Conservation (phyloP, 2,113 vertebrate genomes). For the Laticauda colubrina region DNA sequence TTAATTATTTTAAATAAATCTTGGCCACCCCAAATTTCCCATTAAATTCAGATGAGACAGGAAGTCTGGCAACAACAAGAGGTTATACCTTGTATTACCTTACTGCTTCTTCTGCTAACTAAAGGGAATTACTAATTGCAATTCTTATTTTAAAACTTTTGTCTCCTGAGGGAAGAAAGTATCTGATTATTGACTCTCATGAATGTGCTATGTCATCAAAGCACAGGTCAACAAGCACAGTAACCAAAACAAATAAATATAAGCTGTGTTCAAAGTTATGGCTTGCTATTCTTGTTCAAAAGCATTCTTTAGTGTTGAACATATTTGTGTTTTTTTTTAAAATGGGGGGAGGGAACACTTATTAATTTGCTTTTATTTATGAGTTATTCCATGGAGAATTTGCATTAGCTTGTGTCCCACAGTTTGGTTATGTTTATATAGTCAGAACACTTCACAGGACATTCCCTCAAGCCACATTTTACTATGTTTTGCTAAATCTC, state of each 20-base stretch:
- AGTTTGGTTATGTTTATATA: slow-evolving; percentile 63
- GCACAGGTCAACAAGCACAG: slow-evolving; percentile 27
- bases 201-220: background rate
- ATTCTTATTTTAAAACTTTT: background rate
- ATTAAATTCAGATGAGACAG: background rate
- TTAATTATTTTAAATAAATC: background rate
- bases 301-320: slow-evolving; percentile 26
- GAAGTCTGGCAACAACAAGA: background rate
- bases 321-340: slow-evolving; percentile 36
- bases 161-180: background rate
- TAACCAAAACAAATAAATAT: background rate
- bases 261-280: slow-evolving; percentile 25
- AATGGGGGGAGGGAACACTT: slow-evolving; percentile 14
- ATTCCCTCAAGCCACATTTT: slow-evolving; percentile 37
- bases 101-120: background rate
- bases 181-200: slow-evolving; percentile 14
- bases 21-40: background rate
- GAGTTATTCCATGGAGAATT: slow-evolving; percentile 64
- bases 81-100: background rate
- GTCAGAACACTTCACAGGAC: slow-evolving; percentile 44
- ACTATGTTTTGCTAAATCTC: slow-evolving; percentile 9
- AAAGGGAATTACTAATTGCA: background rate
- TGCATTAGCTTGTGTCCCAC: slow-evolving; percentile 62
- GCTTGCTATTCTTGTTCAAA: slow-evolving; percentile 28
- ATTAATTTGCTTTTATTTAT: slow-evolving; percentile 67